Evolutionary conservation across 2,888 invertebrate genomes (phyloP).

Genomic region (Melanchra persicariae): DNA sequence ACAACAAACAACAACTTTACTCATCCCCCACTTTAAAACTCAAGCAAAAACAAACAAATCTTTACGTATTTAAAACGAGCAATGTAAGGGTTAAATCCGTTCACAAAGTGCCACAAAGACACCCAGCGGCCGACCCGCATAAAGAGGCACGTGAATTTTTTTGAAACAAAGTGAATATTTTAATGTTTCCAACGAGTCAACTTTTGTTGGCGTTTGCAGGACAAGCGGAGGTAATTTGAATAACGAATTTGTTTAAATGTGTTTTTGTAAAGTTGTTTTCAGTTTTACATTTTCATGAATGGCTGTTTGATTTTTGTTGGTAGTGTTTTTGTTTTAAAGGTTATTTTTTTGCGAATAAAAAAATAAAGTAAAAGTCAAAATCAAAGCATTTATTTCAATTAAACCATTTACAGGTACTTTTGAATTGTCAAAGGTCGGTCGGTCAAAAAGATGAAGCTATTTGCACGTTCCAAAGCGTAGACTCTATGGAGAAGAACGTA

Average conservation of each 20-base stretch:
- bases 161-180: slow-evolving; percentile 58
- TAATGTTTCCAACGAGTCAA: slow-evolving; percentile 40
- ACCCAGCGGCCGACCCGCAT: slow-evolving; percentile 9
- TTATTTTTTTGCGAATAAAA: neutral
- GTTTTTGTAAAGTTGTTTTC: slow-evolving; percentile 39
- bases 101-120: slow-evolving; percentile 52
- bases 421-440: too few relatives aligned
- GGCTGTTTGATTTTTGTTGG: slow-evolving; percentile 23
- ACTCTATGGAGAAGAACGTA: too few relatives aligned
- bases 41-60: slow-evolving; percentile 30
- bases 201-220: slow-evolving; percentile 36
- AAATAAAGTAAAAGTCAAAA: too few relatives aligned
- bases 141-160: slow-evolving; percentile 43
- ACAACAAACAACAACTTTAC: neutral
- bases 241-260: slow-evolving; percentile 49
- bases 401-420: too few relatives aligned
- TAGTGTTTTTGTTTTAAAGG: neutral
- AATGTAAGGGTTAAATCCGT: slow-evolving; percentile 32
- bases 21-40: neutral
- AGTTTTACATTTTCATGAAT: slow-evolving; percentile 16
- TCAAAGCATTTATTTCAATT: too few relatives aligned
- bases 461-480: too few relatives aligned
- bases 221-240: slow-evolving; percentile 44
- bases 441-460: too few relatives aligned
- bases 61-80: slow-evolving; percentile 31